Evolutionary conservation across 2,797 vertebrate genomes (phyloP).

Genomic region (Enoplosus armatus): DNA sequence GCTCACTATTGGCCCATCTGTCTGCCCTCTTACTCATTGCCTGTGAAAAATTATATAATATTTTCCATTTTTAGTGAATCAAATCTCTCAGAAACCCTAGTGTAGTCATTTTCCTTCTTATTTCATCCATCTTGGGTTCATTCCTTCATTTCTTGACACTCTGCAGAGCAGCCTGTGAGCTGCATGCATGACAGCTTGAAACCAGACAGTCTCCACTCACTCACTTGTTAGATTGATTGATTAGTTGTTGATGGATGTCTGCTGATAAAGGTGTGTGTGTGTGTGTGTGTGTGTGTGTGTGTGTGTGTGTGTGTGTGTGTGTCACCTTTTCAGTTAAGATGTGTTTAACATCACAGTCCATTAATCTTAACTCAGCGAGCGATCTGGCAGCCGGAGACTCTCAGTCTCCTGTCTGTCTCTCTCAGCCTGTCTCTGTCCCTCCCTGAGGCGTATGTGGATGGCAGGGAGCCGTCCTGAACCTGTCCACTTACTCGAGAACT

Average conservation of each 20-base stretch:
- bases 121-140: constrained; percentile 4
- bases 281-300: constrained; percentile 40
- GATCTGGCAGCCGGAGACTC: constrained; percentile 72
- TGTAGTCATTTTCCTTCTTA: neutral
- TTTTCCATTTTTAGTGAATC: constrained; percentile 25
- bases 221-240: constrained; percentile 66
- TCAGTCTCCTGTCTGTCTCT: constrained; percentile 64
- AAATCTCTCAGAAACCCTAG: constrained; percentile 1
- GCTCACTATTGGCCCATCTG: constrained; percentile 21
- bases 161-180: constrained; percentile 20
- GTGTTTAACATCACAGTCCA: constrained; percentile 64
- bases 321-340: constrained; percentile 52
- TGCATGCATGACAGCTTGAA: constrained; percentile 33
- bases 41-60: constrained; percentile 13
- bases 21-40: constrained; percentile 26
- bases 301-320: constrained; percentile 39
- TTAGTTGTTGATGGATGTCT: constrained; percentile 55
- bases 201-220: constrained; percentile 45
- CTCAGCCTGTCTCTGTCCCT: constrained; percentile 57
- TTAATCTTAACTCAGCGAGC: constrained; percentile 74
- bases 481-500: constrained; percentile 53
- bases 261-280: constrained; percentile 62
- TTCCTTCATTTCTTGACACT: constrained; percentile 37
- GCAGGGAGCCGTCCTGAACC: constrained; percentile 46
- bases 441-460: constrained; percentile 60